Base-by-base conservation (phyloP, 1,140 invertebrate genomes). In the Eupristina koningsbergeri region DNA sequence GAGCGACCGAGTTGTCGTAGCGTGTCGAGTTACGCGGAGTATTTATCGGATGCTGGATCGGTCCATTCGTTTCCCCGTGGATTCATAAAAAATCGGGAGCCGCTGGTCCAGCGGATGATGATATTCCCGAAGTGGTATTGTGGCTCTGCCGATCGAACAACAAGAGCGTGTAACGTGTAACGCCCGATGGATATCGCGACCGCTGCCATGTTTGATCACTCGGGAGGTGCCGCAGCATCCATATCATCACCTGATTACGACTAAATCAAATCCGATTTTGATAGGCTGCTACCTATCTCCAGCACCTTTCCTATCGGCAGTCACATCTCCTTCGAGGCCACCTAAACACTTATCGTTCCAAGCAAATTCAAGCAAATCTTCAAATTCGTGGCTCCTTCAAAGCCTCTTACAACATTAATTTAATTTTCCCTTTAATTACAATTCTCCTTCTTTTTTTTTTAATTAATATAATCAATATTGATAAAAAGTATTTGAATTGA, bases 151-250 rank as follows among this genome's bases (percentile, higher is more conserved):
- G 53, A 26, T 58, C 53, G 7, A 22, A 39, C 67, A 22, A 39
- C 67, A 39, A 71, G 31, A 71, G 67, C 77, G 58, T 79, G 64
- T 71, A 80, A 80, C 78, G 11, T 36, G 64, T 45, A 47, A 64
- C 22, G 78, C 1, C 58, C 64, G 78, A 80, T 80, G 78, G 22
- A 80, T 80, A 80, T 80, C 78, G 63, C 63, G 58, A 11, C 31
- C 47, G 26, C 31, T 81, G 71, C 80, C 80, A 81, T 74, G 71
- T 81, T 81, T 53, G 80, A 81, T 81, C 80, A 81, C n/a, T 81
- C 19, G 34, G 53, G 17, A 7, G 53, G 31, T 73, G 41, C 36
- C 11, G 41, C 22, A 6, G 31, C 79, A 34, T 11, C 36, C 11
- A 29, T 13, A 6, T 34, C 79, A 34, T 11, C 34, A 39, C 9